Base-by-base conservation (phyloP, 2,797 vertebrate genomes). In the Cichlasoma orientale region DNA sequence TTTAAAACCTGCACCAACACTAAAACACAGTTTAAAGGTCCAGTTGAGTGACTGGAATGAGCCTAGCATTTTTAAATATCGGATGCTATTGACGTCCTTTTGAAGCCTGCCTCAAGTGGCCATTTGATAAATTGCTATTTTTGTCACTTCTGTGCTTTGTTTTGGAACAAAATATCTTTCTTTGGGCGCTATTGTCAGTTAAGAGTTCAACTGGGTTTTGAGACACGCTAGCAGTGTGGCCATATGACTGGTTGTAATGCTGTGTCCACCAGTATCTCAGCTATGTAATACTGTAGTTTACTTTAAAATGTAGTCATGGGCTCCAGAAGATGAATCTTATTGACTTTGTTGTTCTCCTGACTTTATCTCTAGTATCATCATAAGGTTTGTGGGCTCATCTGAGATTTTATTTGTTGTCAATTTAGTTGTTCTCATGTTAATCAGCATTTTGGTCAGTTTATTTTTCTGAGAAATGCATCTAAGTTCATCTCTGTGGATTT, bases 271-370 rank as follows among this genome's bases (percentile, higher is more conserved):
- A 10, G 41, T 44, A 63, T 63, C 1, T 0, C 59, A 44, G 2
- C 41, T 5, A 44, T 44, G 3, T 38, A 38, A 38, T 12, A 12
- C 12, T 14, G 41, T 61, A 18, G 21, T 25, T 44, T 25, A 25
- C 0, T 0, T 13, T 41, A 41, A 18, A 63, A 12, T 41, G 12
- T 41, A 41, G 38, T 41, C 38, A 41, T 41, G 12, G 12, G 11
- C 41, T 44, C 41, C 13, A 44, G 41, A 44, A 16, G 41, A 44
- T 44, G 41, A 44, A 44, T 44, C 41, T 44, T 44, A 44, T 16
- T 6, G 4, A 16, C 13, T 44, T 16, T 44, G 13, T 4, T 44
- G 13, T 13, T 13, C 41, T 13, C 41, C 13, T 4, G 5, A 16
- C 31, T 58, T 58, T 56, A 16, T 29, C 55, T 10, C 27, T 29